These are phyloP conservation scores for Brachionus calyciflorus DNA, from an alignment of 1,140 invertebrate genomes.

Conservation along the genomic window DNA sequence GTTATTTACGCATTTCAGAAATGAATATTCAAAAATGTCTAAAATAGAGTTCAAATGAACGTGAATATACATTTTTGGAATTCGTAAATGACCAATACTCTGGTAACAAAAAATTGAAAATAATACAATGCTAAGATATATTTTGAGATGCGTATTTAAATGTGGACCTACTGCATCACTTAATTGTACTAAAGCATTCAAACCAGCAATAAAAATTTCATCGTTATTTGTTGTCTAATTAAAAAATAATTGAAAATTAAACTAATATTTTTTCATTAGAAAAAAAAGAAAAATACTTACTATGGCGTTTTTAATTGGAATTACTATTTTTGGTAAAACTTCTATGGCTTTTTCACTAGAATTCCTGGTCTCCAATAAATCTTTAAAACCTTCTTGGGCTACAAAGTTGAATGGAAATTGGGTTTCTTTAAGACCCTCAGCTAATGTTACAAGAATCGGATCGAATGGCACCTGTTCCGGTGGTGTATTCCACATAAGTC, in stretches of 20 bases:
- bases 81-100: too few species aligned
- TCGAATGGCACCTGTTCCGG: conserved; percentile 58
- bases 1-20: too few species aligned
- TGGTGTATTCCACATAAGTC: conserved; percentile 55
- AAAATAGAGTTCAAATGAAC: too few species aligned
- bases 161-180: conserved; percentile 55
- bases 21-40: too few species aligned
- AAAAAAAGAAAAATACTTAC: conserved; percentile 49
- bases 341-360: conserved; percentile 53
- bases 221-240: conserved; percentile 52
- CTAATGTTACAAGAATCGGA: conserved; percentile 56
- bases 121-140: conserved; percentile 56
- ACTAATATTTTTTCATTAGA: not conserved
- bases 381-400: conserved; percentile 56
- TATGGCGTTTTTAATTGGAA: conserved; percentile 54
- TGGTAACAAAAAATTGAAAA: conserved; percentile 25
- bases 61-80: too few species aligned
- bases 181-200: conserved; percentile 54
- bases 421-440: conserved; percentile 59
- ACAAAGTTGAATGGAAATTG: conserved; percentile 60
- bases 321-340: conserved; percentile 54
- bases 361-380: conserved; percentile 53
- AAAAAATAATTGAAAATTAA: conserved; percentile 44
- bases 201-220: conserved; percentile 55
- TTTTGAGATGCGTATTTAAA: conserved; percentile 57